Conservation (phyloP, 2,797 vertebrate species). For the Setipinna tenuifilis region DNA sequence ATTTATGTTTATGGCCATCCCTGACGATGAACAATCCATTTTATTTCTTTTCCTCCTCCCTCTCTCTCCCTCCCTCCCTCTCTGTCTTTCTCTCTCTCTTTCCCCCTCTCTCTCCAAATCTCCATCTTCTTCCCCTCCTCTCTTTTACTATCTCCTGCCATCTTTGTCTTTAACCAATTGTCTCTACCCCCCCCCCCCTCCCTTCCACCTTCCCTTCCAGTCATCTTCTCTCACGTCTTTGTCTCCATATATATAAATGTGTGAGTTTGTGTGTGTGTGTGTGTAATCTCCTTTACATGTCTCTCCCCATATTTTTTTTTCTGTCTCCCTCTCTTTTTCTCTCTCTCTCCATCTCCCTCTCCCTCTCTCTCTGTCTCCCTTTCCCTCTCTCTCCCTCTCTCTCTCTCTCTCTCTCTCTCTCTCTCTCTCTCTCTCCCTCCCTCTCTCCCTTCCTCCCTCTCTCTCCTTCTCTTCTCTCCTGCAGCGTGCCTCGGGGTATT, state of each 20-base stretch:
- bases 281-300: too few relatives aligned
- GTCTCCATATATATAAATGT: too few relatives aligned
- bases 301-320: not conserved
- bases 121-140: too few relatives aligned
- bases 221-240: not conserved
- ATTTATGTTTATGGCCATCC: slow-evolving; percentile 83
- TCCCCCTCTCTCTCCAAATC: not conserved
- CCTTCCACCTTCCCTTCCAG: too few relatives aligned
- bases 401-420: not conserved
- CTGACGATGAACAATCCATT: slow-evolving; percentile 80
- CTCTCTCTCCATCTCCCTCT: not conserved
- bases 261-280: too few relatives aligned
- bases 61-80: not conserved
- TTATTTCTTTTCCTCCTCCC: slow-evolving; percentile 39
- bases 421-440: not conserved
- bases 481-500: not conserved
- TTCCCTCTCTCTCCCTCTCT: not conserved
- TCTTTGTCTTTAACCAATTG: too few relatives aligned
- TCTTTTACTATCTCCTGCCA: too few relatives aligned
- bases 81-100: not conserved
- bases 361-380: not conserved
- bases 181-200: not conserved
- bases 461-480: not conserved
- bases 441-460: not conserved
- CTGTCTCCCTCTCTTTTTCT: not conserved